Percentiles rank a stretch among this genome's conserved stretches.
These are phyloP conservation scores for Phyllopteryx taeniolatus DNA, from an alignment of 2,113 vertebrate genomes.

Conservation along the genomic window DNA sequence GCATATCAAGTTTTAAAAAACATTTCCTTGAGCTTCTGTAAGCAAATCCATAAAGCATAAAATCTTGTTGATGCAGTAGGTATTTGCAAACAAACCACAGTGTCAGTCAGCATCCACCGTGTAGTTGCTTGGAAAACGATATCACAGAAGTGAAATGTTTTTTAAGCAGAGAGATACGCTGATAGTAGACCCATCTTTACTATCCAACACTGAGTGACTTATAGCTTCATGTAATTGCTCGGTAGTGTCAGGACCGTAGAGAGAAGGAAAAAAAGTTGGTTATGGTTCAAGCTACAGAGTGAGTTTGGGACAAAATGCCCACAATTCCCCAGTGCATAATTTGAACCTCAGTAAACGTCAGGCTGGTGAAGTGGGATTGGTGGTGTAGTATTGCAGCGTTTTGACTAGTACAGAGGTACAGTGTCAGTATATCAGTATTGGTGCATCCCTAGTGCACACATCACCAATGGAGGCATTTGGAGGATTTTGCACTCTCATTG, in stretches of 20 bases:
- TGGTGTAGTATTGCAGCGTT: too few relatives aligned
- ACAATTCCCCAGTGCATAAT: conserved; percentile 36
- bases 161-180: background rate
- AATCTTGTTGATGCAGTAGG: background rate
- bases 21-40: background rate
- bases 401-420: too few relatives aligned
- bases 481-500: too few relatives aligned
- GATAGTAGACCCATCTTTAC: background rate
- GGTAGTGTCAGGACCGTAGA: too few relatives aligned
- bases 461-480: too few relatives aligned
- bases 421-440: too few relatives aligned
- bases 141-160: background rate
- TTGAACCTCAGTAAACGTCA: background rate
- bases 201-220: background rate
- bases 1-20: background rate
- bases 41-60: background rate
- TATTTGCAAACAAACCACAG: background rate
- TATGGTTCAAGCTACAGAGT: background rate
- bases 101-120: background rate
- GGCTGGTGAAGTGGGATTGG: too few relatives aligned
- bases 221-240: background rate
- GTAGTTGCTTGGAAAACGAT: background rate
- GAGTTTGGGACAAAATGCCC: background rate
- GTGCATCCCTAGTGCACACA: too few relatives aligned
- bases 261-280: background rate